phyloP scores from a whole-genome alignment of 2,113 vertebrate species.

The Daubentonia madagascariensis region DNA sequence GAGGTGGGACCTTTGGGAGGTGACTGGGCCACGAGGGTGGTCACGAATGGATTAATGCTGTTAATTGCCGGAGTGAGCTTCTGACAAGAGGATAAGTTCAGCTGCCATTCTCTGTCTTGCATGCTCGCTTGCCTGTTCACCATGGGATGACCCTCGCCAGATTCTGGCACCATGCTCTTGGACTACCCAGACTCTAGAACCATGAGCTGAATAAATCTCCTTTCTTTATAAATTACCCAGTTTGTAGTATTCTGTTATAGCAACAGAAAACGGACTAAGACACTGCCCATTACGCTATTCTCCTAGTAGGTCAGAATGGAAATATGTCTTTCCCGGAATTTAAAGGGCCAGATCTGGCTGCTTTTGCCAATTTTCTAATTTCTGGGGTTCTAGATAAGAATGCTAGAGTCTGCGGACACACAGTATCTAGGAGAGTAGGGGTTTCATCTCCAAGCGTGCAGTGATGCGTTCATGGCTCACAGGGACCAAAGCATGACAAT shows the following conservation, averaged over 20 bases:
- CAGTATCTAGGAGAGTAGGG: not conserved
- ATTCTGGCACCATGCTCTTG: not conserved
- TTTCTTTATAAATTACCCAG: not conserved
- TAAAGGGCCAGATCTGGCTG: not conserved
- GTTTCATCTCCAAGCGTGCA: not conserved
- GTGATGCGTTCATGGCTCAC: not conserved
- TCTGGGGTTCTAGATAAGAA: not conserved
- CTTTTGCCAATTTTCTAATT: not conserved
- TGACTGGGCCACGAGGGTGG: not conserved
- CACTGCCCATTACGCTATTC: not conserved
- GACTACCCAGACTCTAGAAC: not conserved
- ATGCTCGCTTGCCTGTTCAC: not conserved
- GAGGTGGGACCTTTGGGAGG: not conserved
- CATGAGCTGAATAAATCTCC: not conserved
- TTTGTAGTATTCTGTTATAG: not conserved
- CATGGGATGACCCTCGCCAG: not conserved
- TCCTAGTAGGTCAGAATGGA: not conserved
- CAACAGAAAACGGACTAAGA: not conserved
- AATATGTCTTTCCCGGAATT: not conserved
- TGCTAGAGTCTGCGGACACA: too few relatives aligned
- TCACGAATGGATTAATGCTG: not conserved
- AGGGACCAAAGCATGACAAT: not conserved
- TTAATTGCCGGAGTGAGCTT: not conserved
- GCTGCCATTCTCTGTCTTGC: not conserved
- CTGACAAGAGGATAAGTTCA: not conserved